These are phyloP conservation scores for Stegophylla sp. DNA, from an alignment of 2,888 invertebrate species.

Conservation along the genomic window DNA sequence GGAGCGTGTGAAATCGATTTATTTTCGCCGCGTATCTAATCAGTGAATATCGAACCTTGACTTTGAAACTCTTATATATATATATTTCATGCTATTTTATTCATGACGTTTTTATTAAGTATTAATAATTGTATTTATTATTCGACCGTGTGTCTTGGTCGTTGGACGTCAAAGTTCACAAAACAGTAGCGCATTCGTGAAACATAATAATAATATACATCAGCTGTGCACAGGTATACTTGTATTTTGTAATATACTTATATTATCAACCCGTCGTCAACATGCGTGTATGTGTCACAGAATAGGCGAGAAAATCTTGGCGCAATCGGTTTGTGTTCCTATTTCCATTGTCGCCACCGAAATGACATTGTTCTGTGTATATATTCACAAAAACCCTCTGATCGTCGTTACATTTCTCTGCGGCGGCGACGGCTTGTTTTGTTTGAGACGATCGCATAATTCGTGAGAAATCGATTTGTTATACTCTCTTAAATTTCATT, in stretches of 20 bases:
- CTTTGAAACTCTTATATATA: slow-evolving; percentile 38
- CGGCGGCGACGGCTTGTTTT: too few species aligned
- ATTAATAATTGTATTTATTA: not conserved
- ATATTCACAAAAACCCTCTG: slow-evolving; percentile 16
- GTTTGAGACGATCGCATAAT: not conserved
- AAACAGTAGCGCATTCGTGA: not conserved
- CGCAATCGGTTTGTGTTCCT: not conserved
- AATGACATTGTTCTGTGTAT: slow-evolving; percentile 6
- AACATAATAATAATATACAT: not conserved
- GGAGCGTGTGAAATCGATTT: slow-evolving; percentile 31
- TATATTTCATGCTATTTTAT: not conserved
- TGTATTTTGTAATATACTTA: not conserved
- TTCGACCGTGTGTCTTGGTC: not conserved
- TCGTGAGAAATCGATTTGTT: not conserved
- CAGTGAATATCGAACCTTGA: slow-evolving; percentile 32
- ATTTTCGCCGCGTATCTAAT: slow-evolving; percentile 38
- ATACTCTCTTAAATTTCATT: not conserved
- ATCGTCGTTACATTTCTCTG: not conserved
- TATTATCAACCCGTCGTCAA: too few species aligned
- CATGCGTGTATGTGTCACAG: not conserved
- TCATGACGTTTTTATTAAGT: not conserved
- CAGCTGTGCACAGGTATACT: not conserved
- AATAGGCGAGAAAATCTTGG: slow-evolving; percentile 3
- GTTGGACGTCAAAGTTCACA: not conserved
- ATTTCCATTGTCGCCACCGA: not conserved